These are phyloP conservation scores for Astatotilapia flaviijosephi DNA, from an alignment of 2,113 vertebrate genomes.

Conservation along the genomic window DNA sequence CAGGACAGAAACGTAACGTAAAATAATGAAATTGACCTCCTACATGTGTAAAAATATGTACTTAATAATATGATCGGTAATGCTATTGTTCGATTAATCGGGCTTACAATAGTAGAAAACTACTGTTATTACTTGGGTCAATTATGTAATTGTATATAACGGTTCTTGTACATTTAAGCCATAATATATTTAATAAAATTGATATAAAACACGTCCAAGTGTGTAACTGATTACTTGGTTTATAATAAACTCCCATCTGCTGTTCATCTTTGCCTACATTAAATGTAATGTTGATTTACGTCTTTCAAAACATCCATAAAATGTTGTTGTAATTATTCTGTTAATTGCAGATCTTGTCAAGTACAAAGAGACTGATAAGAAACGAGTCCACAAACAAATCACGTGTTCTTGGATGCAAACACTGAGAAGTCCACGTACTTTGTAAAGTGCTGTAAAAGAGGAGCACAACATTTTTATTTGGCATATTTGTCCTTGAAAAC, in stretches of 20 bases:
- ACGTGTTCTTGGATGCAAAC: fast-evolving
- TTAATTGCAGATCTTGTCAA: background rate
- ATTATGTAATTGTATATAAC: background rate
- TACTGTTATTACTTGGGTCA: background rate
- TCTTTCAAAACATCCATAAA: background rate
- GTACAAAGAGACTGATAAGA: background rate
- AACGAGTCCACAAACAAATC: background rate
- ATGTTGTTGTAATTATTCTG: background rate
- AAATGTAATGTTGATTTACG: background rate
- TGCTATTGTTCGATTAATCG: background rate
- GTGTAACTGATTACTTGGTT: background rate
- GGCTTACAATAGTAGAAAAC: background rate
- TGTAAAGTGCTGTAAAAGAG: background rate
- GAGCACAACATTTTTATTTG: background rate
- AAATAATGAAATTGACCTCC: background rate
- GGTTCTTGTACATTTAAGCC: background rate
- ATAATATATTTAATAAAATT: background rate
- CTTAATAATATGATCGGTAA: background rate
- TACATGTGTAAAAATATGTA: background rate
- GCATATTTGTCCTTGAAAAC: fast-evolving
- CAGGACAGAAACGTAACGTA: background rate
- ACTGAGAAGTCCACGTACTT: background rate
- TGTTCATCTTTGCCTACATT: background rate
- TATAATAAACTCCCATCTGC: background rate
- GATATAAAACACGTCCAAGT: background rate